Base-by-base conservation (phyloP, 2,797 vertebrate genomes). In the Caiman crocodilus region DNA sequence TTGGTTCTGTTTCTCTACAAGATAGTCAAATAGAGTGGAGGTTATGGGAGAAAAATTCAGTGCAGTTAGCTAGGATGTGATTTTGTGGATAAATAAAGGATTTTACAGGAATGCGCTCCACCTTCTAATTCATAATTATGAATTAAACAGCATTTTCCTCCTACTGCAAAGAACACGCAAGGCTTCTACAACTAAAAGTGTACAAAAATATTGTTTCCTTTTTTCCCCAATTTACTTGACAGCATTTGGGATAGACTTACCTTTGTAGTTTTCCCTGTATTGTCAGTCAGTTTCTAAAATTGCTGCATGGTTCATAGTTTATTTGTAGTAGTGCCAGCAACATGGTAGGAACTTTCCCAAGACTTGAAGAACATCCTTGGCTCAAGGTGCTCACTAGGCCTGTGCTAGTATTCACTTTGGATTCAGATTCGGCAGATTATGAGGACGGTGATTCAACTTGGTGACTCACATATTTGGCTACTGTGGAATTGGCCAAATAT, bases 301-400 rank as follows among this genome's bases (percentile, higher is more conserved):
- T 88, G 9, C n/a, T 78, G 65, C 69, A 28, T 0, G 0, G 14
- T 69, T 95, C 0, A 0, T 26, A 88, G 82, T 63, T 87, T 65
- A 30, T 86, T 92, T 92, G 67, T 79, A 89, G 7, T 7, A 90
- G 26, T 64, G 57, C 79, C 91, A 87, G 82, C 80, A 86, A 56
- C 78, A 76, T 79, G 21, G 56, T 65, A 91, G 83, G 61, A 81
- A 65, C 28, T 84, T 59, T 65, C 69, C 81, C 61, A 75, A 42
- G 76, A 83, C 56, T 67, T 79, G 65, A 87, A 32, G 42, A 73
- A 14, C 14, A 15, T 25, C 35, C 35, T 23, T 42, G 69, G 12
- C 25, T 35, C 69, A 15, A 42, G 12, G 42, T 23, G 4, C 69
- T 71, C 69, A 42, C 32, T 42, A 42, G 42, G 42, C 42, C 42